Evolutionary conservation across 1,140 invertebrate genomes (phyloP).

Genomic region (Leptopilina clavipes): DNA sequence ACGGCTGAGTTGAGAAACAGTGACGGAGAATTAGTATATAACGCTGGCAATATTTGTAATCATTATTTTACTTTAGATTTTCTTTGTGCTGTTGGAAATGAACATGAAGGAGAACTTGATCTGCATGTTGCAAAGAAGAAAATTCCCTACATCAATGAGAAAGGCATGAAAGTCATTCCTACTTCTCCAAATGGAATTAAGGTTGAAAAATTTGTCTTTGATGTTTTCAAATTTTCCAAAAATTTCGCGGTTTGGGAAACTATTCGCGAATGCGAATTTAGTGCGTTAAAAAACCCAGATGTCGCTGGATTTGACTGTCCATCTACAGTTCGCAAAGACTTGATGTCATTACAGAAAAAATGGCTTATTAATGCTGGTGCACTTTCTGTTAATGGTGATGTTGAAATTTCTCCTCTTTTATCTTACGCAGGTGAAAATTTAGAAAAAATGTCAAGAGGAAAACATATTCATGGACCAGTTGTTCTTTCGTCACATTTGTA

Average conservation of each 20-base stretch:
- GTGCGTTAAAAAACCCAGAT: slow-evolving; percentile 96
- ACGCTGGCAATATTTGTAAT: slow-evolving; percentile 98
- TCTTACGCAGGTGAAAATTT: slow-evolving; percentile 94
- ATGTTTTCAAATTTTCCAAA: slow-evolving; percentile 95
- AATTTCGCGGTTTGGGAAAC: slow-evolving; percentile 97
- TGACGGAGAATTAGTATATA: slow-evolving; percentile 90
- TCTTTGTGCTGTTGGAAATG: slow-evolving; percentile 80
- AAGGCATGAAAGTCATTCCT: slow-evolving; percentile 85
- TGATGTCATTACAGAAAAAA: slow-evolving; percentile 88
- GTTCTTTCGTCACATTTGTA: slow-evolving; percentile 46
- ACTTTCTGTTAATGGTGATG: slow-evolving; percentile 78
- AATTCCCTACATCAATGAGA: slow-evolving; percentile 89
- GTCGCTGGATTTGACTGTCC: slow-evolving; percentile 91
- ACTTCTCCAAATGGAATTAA: slow-evolving; percentile 95
- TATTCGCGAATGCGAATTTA: slow-evolving; percentile 94
- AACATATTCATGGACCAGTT: slow-evolving; percentile 81
- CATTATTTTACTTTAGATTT: slow-evolving; percentile 96
- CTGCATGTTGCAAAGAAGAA: slow-evolving; percentile 98
- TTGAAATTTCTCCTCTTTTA: slow-evolving; percentile 94
- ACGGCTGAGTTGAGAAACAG: slow-evolving; percentile 87
- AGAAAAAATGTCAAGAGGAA: slow-evolving; percentile 78
- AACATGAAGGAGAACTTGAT: slow-evolving; percentile 83
- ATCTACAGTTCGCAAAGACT: slow-evolving; percentile 86
- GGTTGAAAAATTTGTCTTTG: slow-evolving; percentile 99
- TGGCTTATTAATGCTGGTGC: slow-evolving; percentile 92